phyloP scores from a whole-genome alignment of 2,888 invertebrate genomes.

The Seladonia tumulorum region DNA sequence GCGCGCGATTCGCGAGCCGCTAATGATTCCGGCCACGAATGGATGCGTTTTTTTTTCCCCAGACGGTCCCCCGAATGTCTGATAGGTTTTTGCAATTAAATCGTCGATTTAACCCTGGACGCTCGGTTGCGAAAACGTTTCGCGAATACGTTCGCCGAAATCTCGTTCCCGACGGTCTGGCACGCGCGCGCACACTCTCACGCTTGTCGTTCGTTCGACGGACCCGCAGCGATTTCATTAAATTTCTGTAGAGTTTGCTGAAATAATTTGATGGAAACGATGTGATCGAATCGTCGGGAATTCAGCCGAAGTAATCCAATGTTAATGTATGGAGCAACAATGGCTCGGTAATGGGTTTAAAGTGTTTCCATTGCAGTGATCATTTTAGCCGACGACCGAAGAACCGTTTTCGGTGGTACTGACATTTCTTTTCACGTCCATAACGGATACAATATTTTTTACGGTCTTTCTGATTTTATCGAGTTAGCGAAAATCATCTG shows the following conservation, averaged over 20 bases:
- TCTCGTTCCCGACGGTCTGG: neutral
- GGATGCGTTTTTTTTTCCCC: neutral
- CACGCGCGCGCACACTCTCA: neutral
- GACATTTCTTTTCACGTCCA: neutral
- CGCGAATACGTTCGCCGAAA: neutral
- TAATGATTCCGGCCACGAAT: neutral
- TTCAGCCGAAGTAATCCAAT: neutral
- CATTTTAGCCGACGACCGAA: neutral
- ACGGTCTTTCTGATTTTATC: too few relatives aligned
- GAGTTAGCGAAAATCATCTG: too few relatives aligned
- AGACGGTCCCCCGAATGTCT: neutral
- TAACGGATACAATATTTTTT: too few relatives aligned
- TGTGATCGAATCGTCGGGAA: neutral
- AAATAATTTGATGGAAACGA: neutral
- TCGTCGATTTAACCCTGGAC: neutral
- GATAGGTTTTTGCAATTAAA: slow-evolving; percentile 9
- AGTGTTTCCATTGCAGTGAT: neutral
- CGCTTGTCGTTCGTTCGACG: neutral
- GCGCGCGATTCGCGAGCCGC: neutral
- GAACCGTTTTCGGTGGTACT: neutral
- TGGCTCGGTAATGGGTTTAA: neutral
- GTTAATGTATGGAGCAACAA: neutral
- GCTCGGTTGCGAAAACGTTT: neutral
- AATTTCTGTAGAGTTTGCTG: neutral
- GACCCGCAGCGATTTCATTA: neutral